phyloP scores from a whole-genome alignment of 37 sponge, comb jelly and placozoan genomes.

The Spongia lamella region DNA sequence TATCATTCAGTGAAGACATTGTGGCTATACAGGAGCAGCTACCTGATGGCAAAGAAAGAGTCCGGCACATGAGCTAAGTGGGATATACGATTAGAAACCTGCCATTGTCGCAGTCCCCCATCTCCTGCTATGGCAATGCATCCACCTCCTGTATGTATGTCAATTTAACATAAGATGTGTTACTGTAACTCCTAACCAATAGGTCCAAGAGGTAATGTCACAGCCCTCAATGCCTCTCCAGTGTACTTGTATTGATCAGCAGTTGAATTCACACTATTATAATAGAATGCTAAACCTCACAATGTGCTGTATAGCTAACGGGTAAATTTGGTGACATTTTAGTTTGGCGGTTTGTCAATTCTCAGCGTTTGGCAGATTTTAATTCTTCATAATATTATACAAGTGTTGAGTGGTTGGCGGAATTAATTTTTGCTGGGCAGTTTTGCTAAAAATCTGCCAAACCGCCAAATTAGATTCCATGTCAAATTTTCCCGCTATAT shows the following conservation, averaged over 20 bases:
- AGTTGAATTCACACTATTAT: conserved; percentile 19
- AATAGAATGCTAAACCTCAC: too few species aligned
- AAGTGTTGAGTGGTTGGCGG: too few species aligned
- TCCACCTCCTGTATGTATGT: conserved; percentile 8
- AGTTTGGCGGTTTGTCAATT: too few species aligned
- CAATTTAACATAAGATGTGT: background rate
- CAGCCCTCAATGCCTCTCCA: conserved; percentile 15
- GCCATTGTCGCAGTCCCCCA: conserved; percentile 36
- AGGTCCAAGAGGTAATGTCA: conserved; percentile 19
- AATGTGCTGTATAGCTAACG: too few species aligned
- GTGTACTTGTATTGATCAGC: conserved; percentile 30
- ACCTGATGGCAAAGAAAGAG: conserved; percentile 26
- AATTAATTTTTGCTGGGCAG: too few species aligned
- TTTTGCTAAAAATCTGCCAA: too few species aligned
- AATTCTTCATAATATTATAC: too few species aligned
- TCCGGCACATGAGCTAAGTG: conserved; percentile 27
- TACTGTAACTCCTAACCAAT: conserved; percentile 9
- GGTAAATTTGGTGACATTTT: too few species aligned
- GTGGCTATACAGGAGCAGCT: background rate
- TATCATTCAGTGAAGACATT: too few species aligned
- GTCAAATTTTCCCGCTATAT: too few species aligned
- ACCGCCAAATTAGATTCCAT: too few species aligned
- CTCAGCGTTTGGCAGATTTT: too few species aligned
- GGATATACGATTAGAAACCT: conserved; percentile 7
- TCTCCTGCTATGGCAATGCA: conserved; percentile 25